These are phyloP conservation scores for Platycnemis pennipes DNA, from an alignment of 2,888 invertebrate species.

Conservation along the genomic window DNA sequence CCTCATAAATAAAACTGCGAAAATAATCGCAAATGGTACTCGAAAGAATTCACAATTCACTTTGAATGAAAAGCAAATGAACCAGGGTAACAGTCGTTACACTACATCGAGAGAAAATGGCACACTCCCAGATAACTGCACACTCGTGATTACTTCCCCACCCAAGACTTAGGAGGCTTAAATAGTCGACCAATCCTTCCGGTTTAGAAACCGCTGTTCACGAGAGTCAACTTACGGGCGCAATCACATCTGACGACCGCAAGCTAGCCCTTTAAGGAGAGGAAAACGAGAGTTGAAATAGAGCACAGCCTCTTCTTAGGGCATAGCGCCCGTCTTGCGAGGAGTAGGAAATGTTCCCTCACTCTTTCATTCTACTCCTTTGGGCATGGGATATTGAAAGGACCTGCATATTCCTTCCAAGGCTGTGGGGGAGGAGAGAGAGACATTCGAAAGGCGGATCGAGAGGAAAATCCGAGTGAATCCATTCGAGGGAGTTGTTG, in stretches of 20 bases:
- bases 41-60: neutral
- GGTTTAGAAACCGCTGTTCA: neutral
- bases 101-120: neutral
- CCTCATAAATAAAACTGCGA: too few relatives aligned
- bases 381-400: neutral
- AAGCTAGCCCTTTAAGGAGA: neutral
- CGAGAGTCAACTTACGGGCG: neutral
- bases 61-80: neutral
- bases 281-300: neutral
- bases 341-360: neutral
- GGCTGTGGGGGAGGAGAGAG: neutral
- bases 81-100: too few relatives aligned
- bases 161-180: neutral
- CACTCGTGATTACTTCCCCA: neutral
- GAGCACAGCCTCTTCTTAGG: neutral
- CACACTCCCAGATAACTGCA: neutral
- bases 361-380: neutral
- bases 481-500: neutral
- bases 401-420: neutral
- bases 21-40: neutral
- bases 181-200: neutral
- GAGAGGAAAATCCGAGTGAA: neutral
- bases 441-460: neutral
- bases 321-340: neutral
- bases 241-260: neutral